phyloP scores from a whole-genome alignment of 2,797 vertebrate genomes.

The Melopsittacus undulatus region DNA sequence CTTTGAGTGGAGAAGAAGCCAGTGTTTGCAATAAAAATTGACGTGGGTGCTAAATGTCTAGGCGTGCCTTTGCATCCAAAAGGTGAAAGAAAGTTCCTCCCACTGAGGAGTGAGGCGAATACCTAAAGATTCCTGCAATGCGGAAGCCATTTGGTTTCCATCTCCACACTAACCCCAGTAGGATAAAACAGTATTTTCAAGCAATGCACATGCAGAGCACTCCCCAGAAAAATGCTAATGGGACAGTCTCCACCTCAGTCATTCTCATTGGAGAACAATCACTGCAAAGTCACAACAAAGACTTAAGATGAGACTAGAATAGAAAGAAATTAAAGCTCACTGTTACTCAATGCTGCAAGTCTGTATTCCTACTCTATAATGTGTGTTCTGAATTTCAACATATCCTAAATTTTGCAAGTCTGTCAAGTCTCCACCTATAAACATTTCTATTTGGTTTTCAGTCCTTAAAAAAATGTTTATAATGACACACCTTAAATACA shows the following conservation, averaged over 20 bases:
- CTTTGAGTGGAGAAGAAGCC: neutral
- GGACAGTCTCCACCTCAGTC: neutral
- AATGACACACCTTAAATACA: constrained; percentile 13
- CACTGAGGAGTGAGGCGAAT: neutral
- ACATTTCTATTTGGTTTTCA: neutral
- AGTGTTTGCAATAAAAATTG: neutral
- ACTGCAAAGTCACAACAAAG: neutral
- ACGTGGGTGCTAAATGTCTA: neutral
- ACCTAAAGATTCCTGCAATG: neutral
- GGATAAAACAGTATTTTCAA: neutral
- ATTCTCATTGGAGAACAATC: neutral
- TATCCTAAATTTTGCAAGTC: neutral
- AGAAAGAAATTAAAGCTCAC: neutral
- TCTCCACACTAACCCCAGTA: neutral
- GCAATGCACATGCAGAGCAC: neutral
- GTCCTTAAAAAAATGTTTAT: neutral
- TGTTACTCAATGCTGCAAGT: neutral
- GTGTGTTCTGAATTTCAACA: neutral
- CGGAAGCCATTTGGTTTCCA: neutral
- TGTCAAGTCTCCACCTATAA: neutral
- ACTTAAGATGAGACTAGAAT: neutral
- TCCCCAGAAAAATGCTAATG: neutral
- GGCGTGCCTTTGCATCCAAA: neutral
- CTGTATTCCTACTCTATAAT: neutral
- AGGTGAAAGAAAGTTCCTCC: neutral